phyloP scores from a whole-genome alignment of 2,797 vertebrate species.

The Furcifer pardalis region DNA sequence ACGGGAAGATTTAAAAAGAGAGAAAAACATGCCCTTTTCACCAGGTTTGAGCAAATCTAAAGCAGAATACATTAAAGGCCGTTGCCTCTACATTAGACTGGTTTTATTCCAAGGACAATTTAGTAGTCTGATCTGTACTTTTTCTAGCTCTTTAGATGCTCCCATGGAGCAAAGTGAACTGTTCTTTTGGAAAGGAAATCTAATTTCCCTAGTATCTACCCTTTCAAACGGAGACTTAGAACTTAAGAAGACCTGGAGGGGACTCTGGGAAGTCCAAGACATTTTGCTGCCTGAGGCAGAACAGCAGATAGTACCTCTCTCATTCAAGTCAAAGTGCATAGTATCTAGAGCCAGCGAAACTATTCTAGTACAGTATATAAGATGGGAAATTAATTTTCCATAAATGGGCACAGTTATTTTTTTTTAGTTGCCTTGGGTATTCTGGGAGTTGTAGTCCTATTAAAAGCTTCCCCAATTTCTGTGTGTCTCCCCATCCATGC shows the following conservation, averaged over 20 bases:
- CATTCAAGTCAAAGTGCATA: not conserved
- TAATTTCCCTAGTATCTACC: too few species aligned
- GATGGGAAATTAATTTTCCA: not conserved
- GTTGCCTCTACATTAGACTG: not conserved
- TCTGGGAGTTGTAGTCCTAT: too few species aligned
- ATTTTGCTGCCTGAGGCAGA: not conserved
- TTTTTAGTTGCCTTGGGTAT: too few species aligned
- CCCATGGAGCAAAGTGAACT: not conserved
- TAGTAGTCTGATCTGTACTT: not conserved
- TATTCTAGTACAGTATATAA: not conserved
- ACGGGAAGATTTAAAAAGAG: too few species aligned
- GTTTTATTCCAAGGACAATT: not conserved
- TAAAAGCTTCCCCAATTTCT: too few species aligned
- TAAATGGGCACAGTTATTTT: too few species aligned
- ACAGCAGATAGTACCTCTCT: not conserved
- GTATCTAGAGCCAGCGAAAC: too few species aligned
- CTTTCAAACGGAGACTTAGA: not conserved
- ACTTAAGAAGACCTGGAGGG: not conserved
- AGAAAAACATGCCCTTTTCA: too few species aligned
- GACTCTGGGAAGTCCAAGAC: not conserved
- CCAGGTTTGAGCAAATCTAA: too few species aligned
- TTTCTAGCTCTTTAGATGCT: too few species aligned
- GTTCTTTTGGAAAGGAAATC: not conserved
- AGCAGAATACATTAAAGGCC: not conserved
- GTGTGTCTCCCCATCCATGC: too few species aligned